These are phyloP conservation scores for Phortica okadai DNA, from an alignment of 2,888 invertebrate genomes.

Conservation along the genomic window DNA sequence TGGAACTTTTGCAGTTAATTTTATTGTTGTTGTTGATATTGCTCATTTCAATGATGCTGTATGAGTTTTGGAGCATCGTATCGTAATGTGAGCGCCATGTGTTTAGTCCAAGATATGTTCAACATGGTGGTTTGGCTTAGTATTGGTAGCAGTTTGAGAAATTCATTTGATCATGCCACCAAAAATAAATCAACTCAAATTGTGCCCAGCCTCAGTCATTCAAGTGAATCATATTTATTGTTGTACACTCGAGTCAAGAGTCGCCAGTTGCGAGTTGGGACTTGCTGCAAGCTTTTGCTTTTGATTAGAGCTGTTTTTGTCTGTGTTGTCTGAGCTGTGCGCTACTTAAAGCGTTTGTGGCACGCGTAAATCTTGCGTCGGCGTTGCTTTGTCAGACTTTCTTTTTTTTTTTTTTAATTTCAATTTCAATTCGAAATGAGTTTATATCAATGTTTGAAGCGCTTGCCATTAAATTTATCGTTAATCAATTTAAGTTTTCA, in stretches of 20 bases:
- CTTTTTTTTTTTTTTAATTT: background rate
- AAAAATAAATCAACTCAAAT: background rate
- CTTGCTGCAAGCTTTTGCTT: background rate
- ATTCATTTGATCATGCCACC: slow-evolving; percentile 5
- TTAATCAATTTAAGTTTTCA: slow-evolving; percentile 55
- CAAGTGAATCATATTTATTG: slow-evolving; percentile 21
- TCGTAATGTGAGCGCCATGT: slow-evolving; percentile 22
- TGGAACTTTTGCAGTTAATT: background rate
- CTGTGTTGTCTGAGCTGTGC: background rate
- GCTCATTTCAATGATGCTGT: background rate
- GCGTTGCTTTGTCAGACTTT: background rate
- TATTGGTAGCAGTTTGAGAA: background rate
- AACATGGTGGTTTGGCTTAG: background rate
- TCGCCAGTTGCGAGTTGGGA: background rate
- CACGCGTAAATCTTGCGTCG: slow-evolving; percentile 22
- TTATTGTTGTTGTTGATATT: background rate
- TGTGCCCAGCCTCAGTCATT: background rate
- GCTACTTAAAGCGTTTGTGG: background rate
- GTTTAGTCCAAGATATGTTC: background rate
- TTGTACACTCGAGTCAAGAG: background rate
- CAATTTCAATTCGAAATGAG: background rate
- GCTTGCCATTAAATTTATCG: slow-evolving; percentile 39
- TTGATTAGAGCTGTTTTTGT: background rate
- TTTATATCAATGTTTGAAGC: slow-evolving; percentile 1
- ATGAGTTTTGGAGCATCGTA: background rate